Conservation (phyloP, 1,140 invertebrate species). For the Drosophila orosa region DNA sequence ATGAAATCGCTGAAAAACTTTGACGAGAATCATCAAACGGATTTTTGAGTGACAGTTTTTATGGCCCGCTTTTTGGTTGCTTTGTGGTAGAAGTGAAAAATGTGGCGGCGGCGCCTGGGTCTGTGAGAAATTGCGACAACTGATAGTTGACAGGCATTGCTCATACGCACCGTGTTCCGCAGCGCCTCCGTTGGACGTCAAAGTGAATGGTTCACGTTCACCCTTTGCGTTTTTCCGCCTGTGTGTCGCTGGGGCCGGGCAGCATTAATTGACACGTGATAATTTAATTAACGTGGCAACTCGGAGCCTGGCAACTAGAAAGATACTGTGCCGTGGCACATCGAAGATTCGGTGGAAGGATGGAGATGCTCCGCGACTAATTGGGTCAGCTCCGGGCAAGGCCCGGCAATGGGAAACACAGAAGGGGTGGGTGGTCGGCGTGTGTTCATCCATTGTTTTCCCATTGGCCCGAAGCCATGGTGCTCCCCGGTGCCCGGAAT, state of each 20-base stretch:
- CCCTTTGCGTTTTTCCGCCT: constrained; percentile 35
- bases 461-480: constrained; percentile 50
- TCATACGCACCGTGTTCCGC: constrained; percentile 61
- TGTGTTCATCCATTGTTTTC: constrained; percentile 55
- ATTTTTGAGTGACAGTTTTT: constrained; percentile 66
- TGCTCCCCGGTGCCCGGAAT: constrained; percentile 37
- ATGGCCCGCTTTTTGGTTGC: constrained; percentile 22
- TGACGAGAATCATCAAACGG: constrained; percentile 58
- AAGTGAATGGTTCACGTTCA: constrained; percentile 45
- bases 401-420: constrained; percentile 2
- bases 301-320: constrained; percentile 55
- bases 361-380: constrained; percentile 49
- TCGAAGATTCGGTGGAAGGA: constrained; percentile 48
- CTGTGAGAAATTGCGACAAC: constrained; percentile 56
- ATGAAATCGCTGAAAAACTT: constrained; percentile 34
- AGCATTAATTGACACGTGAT: constrained; percentile 80
- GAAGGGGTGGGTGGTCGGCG: constrained; percentile 17
- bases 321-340: constrained; percentile 36
- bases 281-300: constrained; percentile 77
- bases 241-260: constrained; percentile 47
- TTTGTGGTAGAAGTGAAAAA: constrained; percentile 21
- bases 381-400: constrained; percentile 65
- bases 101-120: neutral
- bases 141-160: constrained; percentile 60
- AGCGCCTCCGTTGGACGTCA: constrained; percentile 36